Base-by-base conservation (phyloP, 2,113 vertebrate species). In the Casuarius casuarius region DNA sequence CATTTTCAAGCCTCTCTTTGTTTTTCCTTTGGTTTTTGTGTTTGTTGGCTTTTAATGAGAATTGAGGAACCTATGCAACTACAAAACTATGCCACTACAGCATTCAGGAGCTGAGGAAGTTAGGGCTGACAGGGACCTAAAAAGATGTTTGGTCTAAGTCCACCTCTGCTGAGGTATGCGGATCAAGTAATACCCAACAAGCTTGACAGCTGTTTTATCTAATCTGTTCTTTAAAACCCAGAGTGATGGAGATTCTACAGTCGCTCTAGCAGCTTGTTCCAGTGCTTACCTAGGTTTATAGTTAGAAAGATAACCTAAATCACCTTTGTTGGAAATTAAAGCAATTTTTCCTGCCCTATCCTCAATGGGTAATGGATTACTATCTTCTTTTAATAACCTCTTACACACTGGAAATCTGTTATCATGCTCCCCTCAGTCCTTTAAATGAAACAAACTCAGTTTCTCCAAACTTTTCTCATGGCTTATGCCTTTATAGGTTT, bases 281-380 rank as follows among this genome's bases (percentile, higher is more conserved):
- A 90, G 52, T 74, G 75, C 75, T 80, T 83, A 79, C 78, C 75
- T 80, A 80, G 29, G 71, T 95, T 94, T 96, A 83, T 80, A 80
- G 87, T 85, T 90, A 87, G 90, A 93, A 91, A 91, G 89, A 94
- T 81, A 92, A 83, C 44, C 71, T 87, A 94, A 77, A 91, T 90
- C 85, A 85, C 38, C 71, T 93, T 62, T 94, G 78, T 42, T 85
- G 33, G 58, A 72, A 72, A 62, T 84, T 72, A 84, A 84, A 84
- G 68, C 68, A n/a, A 72, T 84, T 84, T 72, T 72, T 84, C 68
- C 68, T 83, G 28, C 49, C 62, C 66, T 83, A 68, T 52, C 89
- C 63, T 88, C 85, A 42, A 22, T 46, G 35, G 46, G 63, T 78
- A 90, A 80, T 83, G 78, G 78, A 90, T 93, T 79, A 54, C 67